Base-by-base conservation (phyloP, 1,140 invertebrate genomes). In the Zaprionus vittiger region DNA sequence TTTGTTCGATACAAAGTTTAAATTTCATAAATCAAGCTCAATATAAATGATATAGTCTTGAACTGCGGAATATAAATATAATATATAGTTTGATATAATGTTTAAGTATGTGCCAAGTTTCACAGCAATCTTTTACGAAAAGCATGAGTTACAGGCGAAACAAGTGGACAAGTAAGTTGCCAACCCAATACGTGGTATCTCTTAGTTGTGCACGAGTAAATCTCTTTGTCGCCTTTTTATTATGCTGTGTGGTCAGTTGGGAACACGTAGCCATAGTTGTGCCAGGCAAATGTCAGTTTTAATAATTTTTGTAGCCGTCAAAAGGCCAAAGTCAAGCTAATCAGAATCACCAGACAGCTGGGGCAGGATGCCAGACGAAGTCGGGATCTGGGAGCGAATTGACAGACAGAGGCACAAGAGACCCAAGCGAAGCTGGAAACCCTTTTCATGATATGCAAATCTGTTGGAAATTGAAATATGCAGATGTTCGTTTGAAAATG, bases 391-490 rank as follows among this genome's bases (percentile, higher is more conserved):
- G 15, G 11, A 61, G 64, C n/a, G 59, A 44, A 74, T 49, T 44
- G 59, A 61, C 49, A 12, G 7, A 64, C 37, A 14, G 37, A 34
- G 31, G 31, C 31, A 3, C 15, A 24, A n/a, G 15, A 41, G 66
- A 31, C 38, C 55, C 28, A 34, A 44, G 60, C 54, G 17, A 34
- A 37, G 41, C 47, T 34, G 22, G 17, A 66, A 79, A 84, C 84
- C 84, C 79, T 89, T 89, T 89, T 83, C 81, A 89, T 81, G 85
- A 84, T 90, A 90, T 90, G 85, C 80, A 90, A 90, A 90, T 90
- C 82, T 82, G 73, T 37, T 57, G 38, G 56, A 90, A 90, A 90
- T 90, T 90, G 85, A 90, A 90, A 90, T 90, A 90, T 90, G 85
- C 86, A 90, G 85, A 90, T 90, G 81, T 85, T 80, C 77, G 86